Conservation (phyloP, 1,140 invertebrate genomes). For the Epicauta chinensis region DNA sequence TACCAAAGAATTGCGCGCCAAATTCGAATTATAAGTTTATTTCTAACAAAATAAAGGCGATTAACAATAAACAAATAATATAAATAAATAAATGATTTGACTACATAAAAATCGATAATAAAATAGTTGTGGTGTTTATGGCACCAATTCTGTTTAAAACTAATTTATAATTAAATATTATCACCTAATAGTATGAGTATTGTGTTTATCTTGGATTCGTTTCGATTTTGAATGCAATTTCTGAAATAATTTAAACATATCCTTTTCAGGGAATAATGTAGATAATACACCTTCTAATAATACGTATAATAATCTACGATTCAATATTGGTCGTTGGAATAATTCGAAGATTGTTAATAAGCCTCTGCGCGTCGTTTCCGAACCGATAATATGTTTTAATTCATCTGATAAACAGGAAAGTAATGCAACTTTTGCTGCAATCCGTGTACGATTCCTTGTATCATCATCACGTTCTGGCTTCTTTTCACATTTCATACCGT, state of each 20-base stretch:
- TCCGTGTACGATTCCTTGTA: slow-evolving; percentile 70
- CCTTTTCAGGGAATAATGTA: slow-evolving; percentile 69
- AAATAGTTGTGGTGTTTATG: no score
- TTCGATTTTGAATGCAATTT: slow-evolving; percentile 58
- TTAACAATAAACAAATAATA: no score
- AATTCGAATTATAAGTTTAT: no score
- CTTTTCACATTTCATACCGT: slow-evolving; percentile 58
- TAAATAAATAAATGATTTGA: no score
- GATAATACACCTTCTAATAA: slow-evolving; percentile 75
- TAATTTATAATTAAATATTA: background rate
- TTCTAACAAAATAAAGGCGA: no score
- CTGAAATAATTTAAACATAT: slow-evolving; percentile 56
- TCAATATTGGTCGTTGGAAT: slow-evolving; percentile 79
- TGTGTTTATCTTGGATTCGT: slow-evolving; percentile 17
- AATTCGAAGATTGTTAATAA: slow-evolving; percentile 83
- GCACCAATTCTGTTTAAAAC: no score
- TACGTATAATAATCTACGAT: slow-evolving; percentile 81
- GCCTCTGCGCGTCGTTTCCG: slow-evolving; percentile 81
- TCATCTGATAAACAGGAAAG: slow-evolving; percentile 78
- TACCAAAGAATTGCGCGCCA: no score
- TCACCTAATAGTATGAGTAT: slow-evolving; percentile 11
- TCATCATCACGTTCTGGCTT: slow-evolving; percentile 60
- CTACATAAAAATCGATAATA: no score
- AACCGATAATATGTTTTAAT: slow-evolving; percentile 84
- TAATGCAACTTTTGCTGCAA: slow-evolving; percentile 80